Evolutionary conservation across 2,113 vertebrate species (phyloP), one percentile per base, ranked within the genome.

Genomic region (Heloderma charlesbogerti): DNA sequence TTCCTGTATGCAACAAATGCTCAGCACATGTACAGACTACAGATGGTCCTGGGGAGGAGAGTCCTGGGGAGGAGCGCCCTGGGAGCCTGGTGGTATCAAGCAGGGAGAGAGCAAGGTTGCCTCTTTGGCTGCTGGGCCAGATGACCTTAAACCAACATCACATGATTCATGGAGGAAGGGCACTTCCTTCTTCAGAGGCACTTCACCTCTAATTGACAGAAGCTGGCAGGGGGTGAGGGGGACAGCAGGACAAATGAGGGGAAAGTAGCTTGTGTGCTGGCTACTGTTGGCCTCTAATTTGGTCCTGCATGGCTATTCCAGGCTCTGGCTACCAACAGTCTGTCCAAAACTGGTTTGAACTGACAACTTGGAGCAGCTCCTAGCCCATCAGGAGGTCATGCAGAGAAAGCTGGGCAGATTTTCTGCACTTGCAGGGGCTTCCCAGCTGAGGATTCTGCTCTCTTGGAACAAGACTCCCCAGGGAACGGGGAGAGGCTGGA

Each of bases 211-310:
- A 25, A 79, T 31, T 34, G 45, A 5, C 45, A 79, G 77, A 48
- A 48, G 71, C 71, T 16, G 22, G 0, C 1, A 8, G 6, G 0
- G 1, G 16, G 16, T 5, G 0, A 0, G 12, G 3, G 66, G 84
- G 31, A 25, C n/a, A 34, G 34, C 48, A 51, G 57, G 60, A 63
- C 60, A 18, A 63, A 63, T 3, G 1, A 63, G 60, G 60, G 60
- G 60, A 22, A 63, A 8, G 60, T 5, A 3, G 31, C 31, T 7
- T 13, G 69, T 6, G 7, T 31, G 69, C 69, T 34, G 27, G 69
- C 31, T 29, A 10, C 31, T 71, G 69, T 29, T 71, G 67, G 67
- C 67, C 25, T 69, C 27, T 29, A 22, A 29, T 29, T 4, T 8
- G 27, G 7, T 71, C 69, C 31, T 71, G 29, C 69, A 27, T 8